Evolutionary conservation across 1,140 invertebrate species (phyloP), one percentile per base, ranked within the genome.

Genomic region (Bombyx mandarina): DNA sequence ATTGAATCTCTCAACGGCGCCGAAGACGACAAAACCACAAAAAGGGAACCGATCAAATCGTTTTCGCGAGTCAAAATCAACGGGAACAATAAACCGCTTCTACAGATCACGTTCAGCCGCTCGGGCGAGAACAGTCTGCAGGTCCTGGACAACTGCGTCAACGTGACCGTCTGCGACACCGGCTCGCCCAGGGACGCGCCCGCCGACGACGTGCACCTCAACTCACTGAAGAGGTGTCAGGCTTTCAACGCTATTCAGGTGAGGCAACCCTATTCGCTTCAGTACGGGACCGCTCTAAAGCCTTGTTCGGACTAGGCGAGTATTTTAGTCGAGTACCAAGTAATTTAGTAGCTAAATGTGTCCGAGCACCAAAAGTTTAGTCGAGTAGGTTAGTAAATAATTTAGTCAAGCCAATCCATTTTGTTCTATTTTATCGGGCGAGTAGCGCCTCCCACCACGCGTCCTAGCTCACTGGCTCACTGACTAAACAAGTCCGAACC

Each of bases 171-270:
- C n/a, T 77, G 69, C 58, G 80, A 82, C 2, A 77, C 75, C 45
- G 45, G 69, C 48, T 78, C 76, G 3, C 35, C 70, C 51, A 77
- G 77, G 6, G 80, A 82, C 18, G 72, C 70, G 7, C 43, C 74
- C 45, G 67, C 69, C 6, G 81, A 84, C 6, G 82, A 86, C 35
- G 26, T 66, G 43, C 75, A 81, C 8, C 57, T 68, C 43, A 80
- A 85, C 56, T 71, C 78, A 35, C 67, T 88, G 45, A 88, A 88
- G 59, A 68, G 87, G 22, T 88, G 87, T 67, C 87, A 88, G 71
- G 84, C 87, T 70, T 88, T 88, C 73, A 82, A 74, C 62, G 83
- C 87, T 61, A 76, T 88, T 68, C 85, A 88, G 84, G 87, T 86
- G 48, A 60, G 60, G 12, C 35, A 35, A 3, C 26, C 26, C 26